Conservation (phyloP, 2,888 invertebrate genomes). For the Orthosia gracilis region DNA sequence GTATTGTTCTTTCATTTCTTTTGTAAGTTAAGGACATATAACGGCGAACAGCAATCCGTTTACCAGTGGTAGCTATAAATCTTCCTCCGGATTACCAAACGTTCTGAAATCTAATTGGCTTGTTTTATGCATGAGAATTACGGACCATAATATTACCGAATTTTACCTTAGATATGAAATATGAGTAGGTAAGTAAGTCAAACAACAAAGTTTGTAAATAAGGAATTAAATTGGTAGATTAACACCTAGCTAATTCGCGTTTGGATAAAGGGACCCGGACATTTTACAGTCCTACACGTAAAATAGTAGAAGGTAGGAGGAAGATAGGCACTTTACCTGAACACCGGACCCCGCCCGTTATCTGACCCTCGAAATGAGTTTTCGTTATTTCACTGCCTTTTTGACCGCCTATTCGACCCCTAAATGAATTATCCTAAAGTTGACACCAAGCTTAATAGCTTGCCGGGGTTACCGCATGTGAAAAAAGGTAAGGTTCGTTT, state of each 20-base stretch:
- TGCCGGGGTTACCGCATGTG: conserved; percentile 43
- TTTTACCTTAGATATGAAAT: neutral
- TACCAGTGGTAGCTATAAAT: neutral
- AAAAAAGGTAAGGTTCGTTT: conserved; percentile 47
- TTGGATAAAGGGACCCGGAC: conserved; percentile 8
- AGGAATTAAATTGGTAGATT: conserved; percentile 25
- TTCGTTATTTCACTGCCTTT: conserved; percentile 65
- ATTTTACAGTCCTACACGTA: conserved; percentile 34
- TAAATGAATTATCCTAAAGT: conserved; percentile 64
- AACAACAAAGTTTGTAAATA: conserved; percentile 20
- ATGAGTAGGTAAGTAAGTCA: neutral
- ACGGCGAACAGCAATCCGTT: neutral
- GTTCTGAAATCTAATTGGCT: neutral
- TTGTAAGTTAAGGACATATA: neutral
- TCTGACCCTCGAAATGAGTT: conserved; percentile 68
- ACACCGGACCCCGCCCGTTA: conserved; percentile 54
- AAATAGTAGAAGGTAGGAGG: conserved; percentile 35
- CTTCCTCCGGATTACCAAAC: neutral
- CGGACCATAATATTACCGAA: neutral
- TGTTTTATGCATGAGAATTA: neutral
- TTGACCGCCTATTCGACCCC: conserved; percentile 60
- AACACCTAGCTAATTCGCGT: conserved; percentile 33
- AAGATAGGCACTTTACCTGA: conserved; percentile 55
- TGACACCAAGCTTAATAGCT: conserved; percentile 63
- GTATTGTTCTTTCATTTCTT: neutral